phyloP scores from a whole-genome alignment of 2,113 vertebrate genomes.

The Promerops cafer region DNA sequence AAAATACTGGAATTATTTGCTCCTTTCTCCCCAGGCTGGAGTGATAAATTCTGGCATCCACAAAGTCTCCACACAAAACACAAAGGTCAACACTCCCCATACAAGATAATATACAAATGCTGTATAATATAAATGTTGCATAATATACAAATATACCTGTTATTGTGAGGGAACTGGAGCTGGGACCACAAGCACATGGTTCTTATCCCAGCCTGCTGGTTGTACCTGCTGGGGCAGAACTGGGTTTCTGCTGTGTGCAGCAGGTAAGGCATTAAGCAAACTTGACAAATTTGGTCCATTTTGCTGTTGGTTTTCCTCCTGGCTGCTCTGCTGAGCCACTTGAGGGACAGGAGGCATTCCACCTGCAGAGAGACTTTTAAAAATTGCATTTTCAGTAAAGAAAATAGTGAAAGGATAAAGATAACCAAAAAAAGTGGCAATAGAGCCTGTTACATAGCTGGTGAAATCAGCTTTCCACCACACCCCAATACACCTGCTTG shows the following conservation, averaged over 20 bases:
- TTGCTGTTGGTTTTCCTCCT: constrained; percentile 82
- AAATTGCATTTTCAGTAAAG: neutral
- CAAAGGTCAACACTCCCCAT: neutral
- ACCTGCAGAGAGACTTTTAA: constrained; percentile 66
- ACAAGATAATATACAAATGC: neutral
- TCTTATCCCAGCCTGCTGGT: constrained; percentile 62
- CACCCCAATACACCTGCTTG: neutral
- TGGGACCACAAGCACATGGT: constrained; percentile 40
- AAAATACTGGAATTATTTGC: neutral
- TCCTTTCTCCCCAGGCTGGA: neutral
- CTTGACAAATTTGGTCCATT: constrained; percentile 85
- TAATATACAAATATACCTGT: constrained; percentile 1
- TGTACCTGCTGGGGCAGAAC: neutral
- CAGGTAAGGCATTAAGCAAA: constrained; percentile 76
- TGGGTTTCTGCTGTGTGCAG: constrained; percentile 2
- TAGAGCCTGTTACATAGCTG: neutral
- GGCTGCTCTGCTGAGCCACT: constrained; percentile 75
- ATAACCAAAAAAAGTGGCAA: neutral
- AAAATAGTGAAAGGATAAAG: neutral
- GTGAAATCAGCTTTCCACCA: neutral
- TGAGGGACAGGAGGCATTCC: constrained; percentile 81
- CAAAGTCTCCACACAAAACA: neutral
- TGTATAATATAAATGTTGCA: neutral
- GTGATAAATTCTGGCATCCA: neutral
- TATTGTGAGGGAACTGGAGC: constrained; percentile 55